phyloP scores from a whole-genome alignment of 2,113 vertebrate genomes.

The Corythoichthys intestinalis region DNA sequence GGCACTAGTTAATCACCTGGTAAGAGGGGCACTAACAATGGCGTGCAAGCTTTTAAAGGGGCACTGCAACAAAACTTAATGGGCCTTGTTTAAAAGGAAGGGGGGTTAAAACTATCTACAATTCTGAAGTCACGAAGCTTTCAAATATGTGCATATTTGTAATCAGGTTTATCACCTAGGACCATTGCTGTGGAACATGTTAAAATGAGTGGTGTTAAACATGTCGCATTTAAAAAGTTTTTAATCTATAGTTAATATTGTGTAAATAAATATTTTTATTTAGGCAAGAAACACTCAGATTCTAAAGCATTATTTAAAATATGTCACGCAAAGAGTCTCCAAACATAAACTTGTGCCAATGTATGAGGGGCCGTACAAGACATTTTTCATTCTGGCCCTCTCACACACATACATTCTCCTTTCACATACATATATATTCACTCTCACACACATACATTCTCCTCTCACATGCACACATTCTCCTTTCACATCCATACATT shows the following conservation, averaged over 20 bases:
- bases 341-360: background rate
- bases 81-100: slow-evolving; percentile 59
- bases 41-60: slow-evolving; percentile 69
- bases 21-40: slow-evolving; percentile 64
- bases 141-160: slow-evolving; percentile 45
- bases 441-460: too few relatives aligned
- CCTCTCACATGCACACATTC: too few relatives aligned
- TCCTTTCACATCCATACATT: too few relatives aligned
- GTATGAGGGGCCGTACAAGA: too few relatives aligned
- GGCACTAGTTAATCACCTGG: slow-evolving; percentile 65
- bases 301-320: background rate
- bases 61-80: slow-evolving; percentile 74
- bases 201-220: background rate
- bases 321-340: background rate
- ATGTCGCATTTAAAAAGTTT: too few relatives aligned
- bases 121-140: slow-evolving; percentile 67
- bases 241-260: background rate
- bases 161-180: slow-evolving; percentile 32
- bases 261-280: slow-evolving; percentile 3
- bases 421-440: too few relatives aligned
- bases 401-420: too few relatives aligned
- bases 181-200: slow-evolving; percentile 1
- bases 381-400: too few relatives aligned
- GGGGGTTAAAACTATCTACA: slow-evolving; percentile 56
- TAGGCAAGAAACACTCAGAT: background rate